Percentiles rank a stretch among this genome's conserved stretches.
phyloP scores from a whole-genome alignment of 2,797 vertebrate species.

The Masticophis lateralis region DNA sequence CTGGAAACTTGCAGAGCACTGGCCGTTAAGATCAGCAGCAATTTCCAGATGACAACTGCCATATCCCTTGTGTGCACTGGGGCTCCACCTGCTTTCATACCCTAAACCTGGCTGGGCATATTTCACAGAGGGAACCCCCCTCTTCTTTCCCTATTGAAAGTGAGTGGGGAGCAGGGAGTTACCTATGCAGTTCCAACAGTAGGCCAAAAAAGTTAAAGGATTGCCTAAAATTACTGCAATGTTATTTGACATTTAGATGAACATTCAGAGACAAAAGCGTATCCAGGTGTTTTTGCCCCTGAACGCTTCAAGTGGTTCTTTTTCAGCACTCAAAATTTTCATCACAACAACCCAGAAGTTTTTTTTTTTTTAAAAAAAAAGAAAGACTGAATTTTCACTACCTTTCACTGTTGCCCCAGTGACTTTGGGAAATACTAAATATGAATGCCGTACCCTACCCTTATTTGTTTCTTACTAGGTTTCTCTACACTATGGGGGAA shows the following conservation, averaged over 20 bases:
- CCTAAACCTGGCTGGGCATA: background rate
- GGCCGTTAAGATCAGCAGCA: background rate
- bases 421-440: background rate
- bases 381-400: background rate
- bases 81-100: background rate
- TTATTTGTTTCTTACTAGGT: background rate
- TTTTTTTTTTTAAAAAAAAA: background rate
- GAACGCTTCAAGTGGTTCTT: background rate
- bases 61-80: background rate
- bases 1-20: background rate
- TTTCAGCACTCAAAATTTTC: background rate
- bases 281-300: background rate
- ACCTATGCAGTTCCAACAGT: background rate
- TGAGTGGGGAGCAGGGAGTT: too few relatives aligned
- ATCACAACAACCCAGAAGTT: background rate
- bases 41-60: background rate
- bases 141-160: background rate
- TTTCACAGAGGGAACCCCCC: background rate
- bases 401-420: background rate
- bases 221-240: background rate
- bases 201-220: background rate
- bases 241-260: background rate
- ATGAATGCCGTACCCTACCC: too few relatives aligned
- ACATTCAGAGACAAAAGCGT: background rate
- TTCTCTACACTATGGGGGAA: conserved; percentile 1